A percentile compares a stretch with the other conserved stretches of the same genome.
These are phyloP conservation scores for Darevskia mixta DNA, from an alignment of 2,797 vertebrate species.

Conservation along the genomic window DNA sequence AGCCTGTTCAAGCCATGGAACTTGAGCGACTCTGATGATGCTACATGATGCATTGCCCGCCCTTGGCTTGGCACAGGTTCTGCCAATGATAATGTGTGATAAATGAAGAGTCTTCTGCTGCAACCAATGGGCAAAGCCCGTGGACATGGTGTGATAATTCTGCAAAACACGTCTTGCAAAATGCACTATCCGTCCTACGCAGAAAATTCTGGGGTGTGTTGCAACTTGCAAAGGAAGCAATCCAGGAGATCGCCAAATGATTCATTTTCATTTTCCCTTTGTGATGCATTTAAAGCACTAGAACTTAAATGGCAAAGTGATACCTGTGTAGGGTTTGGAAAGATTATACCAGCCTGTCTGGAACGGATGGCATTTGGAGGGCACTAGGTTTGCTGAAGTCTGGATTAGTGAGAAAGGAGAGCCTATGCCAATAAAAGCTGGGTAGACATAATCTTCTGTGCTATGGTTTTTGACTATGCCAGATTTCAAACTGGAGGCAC, in stretches of 20 bases:
- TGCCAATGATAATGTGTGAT: not conserved
- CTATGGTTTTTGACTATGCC: not conserved
- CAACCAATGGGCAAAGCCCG: not conserved
- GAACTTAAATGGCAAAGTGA: not conserved
- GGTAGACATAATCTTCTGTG: not conserved
- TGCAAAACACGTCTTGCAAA: not conserved
- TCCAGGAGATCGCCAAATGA: not conserved
- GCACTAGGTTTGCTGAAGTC: too few species aligned
- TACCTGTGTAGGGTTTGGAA: not conserved
- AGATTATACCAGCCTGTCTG: not conserved
- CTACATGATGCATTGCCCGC: not conserved
- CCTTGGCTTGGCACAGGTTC: slow-evolving; percentile 19
- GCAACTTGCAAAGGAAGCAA: slow-evolving; percentile 17
- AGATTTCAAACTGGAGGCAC: not conserved
- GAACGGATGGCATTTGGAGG: too few species aligned
- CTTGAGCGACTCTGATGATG: not conserved
- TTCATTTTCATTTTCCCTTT: not conserved
- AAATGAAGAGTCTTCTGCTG: not conserved
- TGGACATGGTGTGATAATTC: not conserved
- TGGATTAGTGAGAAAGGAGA: too few species aligned
- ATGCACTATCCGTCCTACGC: not conserved
- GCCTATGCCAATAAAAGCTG: not conserved
- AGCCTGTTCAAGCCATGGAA: not conserved
- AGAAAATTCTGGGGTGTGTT: slow-evolving; percentile 8
- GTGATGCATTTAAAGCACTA: not conserved